These are phyloP conservation scores for Chlorodrepanis virens DNA, from an alignment of 2,113 vertebrate genomes.

Conservation along the genomic window DNA sequence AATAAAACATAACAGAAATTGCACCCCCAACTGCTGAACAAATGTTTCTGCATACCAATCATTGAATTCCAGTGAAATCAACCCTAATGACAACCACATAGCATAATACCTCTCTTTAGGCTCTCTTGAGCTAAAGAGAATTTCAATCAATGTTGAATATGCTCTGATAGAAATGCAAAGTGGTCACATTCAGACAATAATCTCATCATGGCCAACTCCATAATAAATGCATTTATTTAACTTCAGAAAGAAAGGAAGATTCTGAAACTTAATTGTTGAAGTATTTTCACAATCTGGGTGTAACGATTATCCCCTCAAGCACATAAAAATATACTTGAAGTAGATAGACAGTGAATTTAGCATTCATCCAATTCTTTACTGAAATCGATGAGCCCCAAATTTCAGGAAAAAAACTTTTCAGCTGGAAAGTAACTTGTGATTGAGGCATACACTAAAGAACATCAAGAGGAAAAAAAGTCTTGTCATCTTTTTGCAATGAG, in stretches of 20 bases:
- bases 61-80: slow-evolving; percentile 30
- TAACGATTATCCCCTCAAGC: neutral
- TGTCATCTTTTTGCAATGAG: neutral
- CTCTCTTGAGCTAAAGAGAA: neutral
- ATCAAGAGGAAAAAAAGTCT: neutral
- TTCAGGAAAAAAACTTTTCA: slow-evolving; percentile 3
- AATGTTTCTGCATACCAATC: slow-evolving; percentile 19
- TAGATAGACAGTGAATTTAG: neutral
- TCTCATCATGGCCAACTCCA: slow-evolving; percentile 34
- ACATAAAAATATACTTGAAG: neutral
- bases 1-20: slow-evolving; percentile 56
- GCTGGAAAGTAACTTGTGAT: slow-evolving; percentile 48
- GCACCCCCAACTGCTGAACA: slow-evolving; percentile 10
- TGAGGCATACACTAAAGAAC: neutral
- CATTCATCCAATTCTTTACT: neutral
- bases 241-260: slow-evolving; percentile 21
- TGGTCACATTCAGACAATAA: neutral
- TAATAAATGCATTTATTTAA: slow-evolving; percentile 63
- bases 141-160: neutral
- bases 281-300: neutral
- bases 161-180: neutral
- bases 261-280: slow-evolving; percentile 5
- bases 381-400: slow-evolving; percentile 44
- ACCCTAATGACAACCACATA: neutral
- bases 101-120: neutral